Conservation (phyloP, 1,140 invertebrate species). For the Anagrus nilaparvatae region DNA sequence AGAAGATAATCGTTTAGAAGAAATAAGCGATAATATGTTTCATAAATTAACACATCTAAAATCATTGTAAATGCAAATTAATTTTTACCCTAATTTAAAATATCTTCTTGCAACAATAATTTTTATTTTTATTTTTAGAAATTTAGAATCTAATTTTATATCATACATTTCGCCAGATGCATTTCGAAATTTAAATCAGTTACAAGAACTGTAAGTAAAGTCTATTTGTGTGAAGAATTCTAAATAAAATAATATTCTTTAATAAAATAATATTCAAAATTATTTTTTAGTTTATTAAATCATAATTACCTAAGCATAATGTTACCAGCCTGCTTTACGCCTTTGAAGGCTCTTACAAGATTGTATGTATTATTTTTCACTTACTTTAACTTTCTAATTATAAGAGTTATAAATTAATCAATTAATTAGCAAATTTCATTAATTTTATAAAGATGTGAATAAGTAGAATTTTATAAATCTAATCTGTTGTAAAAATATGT, state of each 20-base stretch:
- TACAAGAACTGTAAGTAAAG: conserved; percentile 45
- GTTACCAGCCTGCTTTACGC: too few species aligned
- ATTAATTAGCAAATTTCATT: too few species aligned
- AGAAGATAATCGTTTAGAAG: conserved; percentile 38
- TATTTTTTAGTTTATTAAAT: not conserved
- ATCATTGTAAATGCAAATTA: conserved; percentile 38
- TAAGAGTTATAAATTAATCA: too few species aligned
- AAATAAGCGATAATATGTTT: conserved; percentile 38
- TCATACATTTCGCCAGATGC: conserved; percentile 35
- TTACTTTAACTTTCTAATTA: too few species aligned
- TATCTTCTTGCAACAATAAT: conserved; percentile 12
- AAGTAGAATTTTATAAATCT: too few species aligned
- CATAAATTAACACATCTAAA: conserved; percentile 33
- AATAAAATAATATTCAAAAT: not conserved
- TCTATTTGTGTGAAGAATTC: not conserved
- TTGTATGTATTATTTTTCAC: conserved; percentile 9
- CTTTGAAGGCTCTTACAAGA: too few species aligned
- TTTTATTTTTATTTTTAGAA: conserved; percentile 22
- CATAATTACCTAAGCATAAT: not conserved
- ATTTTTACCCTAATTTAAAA: conserved; percentile 5
- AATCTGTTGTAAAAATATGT: too few species aligned
- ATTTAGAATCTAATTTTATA: conserved; percentile 31
- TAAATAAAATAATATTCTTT: not conserved
- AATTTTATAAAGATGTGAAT: too few species aligned
- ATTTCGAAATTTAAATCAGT: conserved; percentile 36